Evolutionary conservation across 2,888 invertebrate species (phyloP).

Genomic region (Alentia gelatinosa): DNA sequence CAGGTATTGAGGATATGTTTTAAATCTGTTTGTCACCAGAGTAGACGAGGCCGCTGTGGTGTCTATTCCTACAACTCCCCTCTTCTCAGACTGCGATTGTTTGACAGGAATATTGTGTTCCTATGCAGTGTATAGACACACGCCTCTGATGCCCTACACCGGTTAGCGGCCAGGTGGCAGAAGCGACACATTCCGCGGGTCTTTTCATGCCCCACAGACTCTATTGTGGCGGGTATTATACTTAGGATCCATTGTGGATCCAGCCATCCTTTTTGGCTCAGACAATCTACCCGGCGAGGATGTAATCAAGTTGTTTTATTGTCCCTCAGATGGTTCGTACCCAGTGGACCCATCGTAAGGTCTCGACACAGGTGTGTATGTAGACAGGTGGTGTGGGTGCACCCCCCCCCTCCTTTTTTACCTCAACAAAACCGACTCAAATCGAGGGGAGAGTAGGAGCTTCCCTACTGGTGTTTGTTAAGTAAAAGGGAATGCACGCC

Average conservation of each 20-base stretch:
- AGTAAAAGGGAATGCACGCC: neutral
- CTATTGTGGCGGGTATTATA: neutral
- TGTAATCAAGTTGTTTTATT: constrained; percentile 16
- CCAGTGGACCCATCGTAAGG: neutral
- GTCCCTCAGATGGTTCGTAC: constrained; percentile 8
- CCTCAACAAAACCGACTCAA: neutral
- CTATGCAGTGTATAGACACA: neutral
- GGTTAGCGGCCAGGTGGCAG: neutral
- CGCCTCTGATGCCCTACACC: neutral
- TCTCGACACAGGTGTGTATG: constrained; percentile 5
- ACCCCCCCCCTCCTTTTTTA: neutral
- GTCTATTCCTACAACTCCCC: neutral
- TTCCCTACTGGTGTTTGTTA: neutral
- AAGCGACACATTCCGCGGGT: neutral
- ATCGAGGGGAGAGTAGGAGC: neutral
- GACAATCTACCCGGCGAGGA: constrained; percentile 5
- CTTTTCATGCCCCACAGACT: neutral
- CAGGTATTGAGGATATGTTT: neutral
- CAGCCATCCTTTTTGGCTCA: neutral
- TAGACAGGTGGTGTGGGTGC: neutral
- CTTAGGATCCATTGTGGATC: constrained; percentile 27
- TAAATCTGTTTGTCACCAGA: constrained; percentile 15
- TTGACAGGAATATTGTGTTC: neutral
- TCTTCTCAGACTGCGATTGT: neutral
- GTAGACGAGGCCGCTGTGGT: neutral